Evolutionary conservation across 1,140 invertebrate genomes (phyloP), one percentile per base, ranked within the genome.

Genomic region (Yoshiicerus persimilis): DNA sequence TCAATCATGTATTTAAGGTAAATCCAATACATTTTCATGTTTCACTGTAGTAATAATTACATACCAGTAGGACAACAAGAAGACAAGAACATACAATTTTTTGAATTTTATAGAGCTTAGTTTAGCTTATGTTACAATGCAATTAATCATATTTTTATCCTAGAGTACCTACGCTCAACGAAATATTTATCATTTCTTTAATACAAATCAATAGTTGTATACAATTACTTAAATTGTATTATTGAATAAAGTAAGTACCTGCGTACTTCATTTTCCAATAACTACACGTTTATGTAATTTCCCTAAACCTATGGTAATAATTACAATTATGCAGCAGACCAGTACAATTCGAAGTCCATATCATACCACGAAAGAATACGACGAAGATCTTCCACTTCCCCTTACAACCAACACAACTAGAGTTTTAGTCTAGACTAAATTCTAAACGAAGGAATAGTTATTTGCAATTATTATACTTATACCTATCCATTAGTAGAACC

Each of bases 1-100:
- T 80, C 75, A 80, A 80, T 80, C 75, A 38, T 80, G 75, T 80
- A 80, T 80, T 80, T 80, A 80, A 80, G 75, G 34, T 77, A 77
- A 77, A 34, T 77, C 75, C 75, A 80, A 56, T 80, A 80, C 75
- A 80, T 80, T 20, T 80, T 20, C 75, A 80, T 80, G 13, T 25
- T 70, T 25, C 38, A 80, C 32, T 32, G 39, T 85, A 85, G 32
- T 85, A 16, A 36, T 38, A 80, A 83, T 83, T 30, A 83, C 16
- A 83, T 10, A 36, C 27, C 23, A 38, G 47, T 30, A 85, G 84
- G n/a, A 47, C 23, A 66, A 64, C 85, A 86, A 86, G 62, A 56
- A 86, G 85, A 86, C 47, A 64, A 62, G 30, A 32, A 16, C 34
- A 32, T 86, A 66, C 16, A 64, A 34, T 23, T 47, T 56, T 34